Evolutionary conservation across 2,888 invertebrate species (phyloP).

Genomic region (Volucella zonaria): DNA sequence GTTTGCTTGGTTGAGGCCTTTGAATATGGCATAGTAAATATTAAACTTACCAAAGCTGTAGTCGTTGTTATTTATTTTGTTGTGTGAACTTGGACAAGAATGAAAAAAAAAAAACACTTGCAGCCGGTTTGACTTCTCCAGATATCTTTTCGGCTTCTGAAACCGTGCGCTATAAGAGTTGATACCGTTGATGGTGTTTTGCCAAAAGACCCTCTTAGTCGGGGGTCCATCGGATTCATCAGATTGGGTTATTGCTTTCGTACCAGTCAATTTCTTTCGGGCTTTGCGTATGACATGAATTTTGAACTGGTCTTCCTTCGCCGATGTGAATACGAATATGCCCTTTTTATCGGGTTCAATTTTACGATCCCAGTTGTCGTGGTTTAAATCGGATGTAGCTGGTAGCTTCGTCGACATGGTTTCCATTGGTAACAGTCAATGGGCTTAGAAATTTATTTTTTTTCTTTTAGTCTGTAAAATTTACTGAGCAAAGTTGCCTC

Average conservation of each 20-base stretch:
- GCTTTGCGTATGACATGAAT: conserved; percentile 91
- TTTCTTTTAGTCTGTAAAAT: not conserved
- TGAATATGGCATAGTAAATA: conserved; percentile 88
- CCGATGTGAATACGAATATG: conserved; percentile 85
- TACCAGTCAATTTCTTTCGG: conserved; percentile 81
- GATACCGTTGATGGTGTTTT: conserved; percentile 77
- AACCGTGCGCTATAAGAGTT: conserved; percentile 75
- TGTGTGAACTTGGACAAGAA: conserved; percentile 77
- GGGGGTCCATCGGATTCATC: conserved; percentile 61
- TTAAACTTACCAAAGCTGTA: conserved; percentile 71
- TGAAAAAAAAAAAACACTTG: conserved; percentile 80
- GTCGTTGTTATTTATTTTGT: conserved; percentile 58
- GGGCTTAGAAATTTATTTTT: not conserved
- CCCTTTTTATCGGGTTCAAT: conserved; percentile 88
- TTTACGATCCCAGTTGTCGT: conserved; percentile 93
- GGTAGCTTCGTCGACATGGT: conserved; percentile 89
- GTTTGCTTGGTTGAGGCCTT: conserved; percentile 91
- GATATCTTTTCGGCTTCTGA: conserved; percentile 63
- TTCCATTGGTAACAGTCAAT: not conserved
- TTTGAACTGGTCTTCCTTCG: conserved; percentile 87
- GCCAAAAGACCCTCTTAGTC: conserved; percentile 84
- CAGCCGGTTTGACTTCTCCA: conserved; percentile 76
- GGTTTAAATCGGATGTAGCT: conserved; percentile 90
- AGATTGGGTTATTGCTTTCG: conserved; percentile 41
- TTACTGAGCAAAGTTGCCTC: not conserved